Evolutionary conservation across 2,113 vertebrate species (phyloP).

Genomic region (Campylomormyrus tamandua): DNA sequence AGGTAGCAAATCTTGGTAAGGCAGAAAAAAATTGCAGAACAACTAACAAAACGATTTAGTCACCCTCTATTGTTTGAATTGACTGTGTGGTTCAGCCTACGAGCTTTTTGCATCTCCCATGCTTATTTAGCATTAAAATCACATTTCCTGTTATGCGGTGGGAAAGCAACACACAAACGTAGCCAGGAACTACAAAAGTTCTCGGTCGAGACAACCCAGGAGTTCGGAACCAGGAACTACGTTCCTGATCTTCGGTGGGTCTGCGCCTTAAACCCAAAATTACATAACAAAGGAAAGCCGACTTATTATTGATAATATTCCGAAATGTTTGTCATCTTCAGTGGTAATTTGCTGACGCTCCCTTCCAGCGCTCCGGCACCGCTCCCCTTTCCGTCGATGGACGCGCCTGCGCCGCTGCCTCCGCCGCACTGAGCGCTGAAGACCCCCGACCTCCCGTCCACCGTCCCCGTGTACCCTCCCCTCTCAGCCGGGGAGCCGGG

Average conservation of each 20-base stretch:
- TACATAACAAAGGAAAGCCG: neutral
- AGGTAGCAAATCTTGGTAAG: neutral
- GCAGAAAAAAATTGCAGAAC: neutral
- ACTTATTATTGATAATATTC: neutral
- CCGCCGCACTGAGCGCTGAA: slow-evolving; percentile 24
- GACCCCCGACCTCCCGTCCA: slow-evolving; percentile 10
- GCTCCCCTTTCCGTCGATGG: neutral
- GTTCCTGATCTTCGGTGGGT: neutral
- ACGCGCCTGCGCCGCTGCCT: slow-evolving; percentile 31
- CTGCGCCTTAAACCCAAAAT: neutral
- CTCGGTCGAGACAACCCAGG: neutral
- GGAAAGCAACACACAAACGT: neutral
- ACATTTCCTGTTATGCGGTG: neutral
- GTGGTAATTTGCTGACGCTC: slow-evolving; percentile 36
- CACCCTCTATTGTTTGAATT: neutral
- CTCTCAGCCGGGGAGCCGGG: slow-evolving; percentile 30
- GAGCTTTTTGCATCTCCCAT: neutral
- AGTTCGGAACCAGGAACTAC: neutral
- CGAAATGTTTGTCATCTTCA: neutral
- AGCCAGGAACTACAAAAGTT: neutral
- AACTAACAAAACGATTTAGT: neutral
- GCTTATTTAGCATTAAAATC: neutral
- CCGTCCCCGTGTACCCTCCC: slow-evolving; percentile 24
- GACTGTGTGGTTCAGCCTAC: neutral
- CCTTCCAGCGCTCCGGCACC: slow-evolving; percentile 27